Base-by-base conservation (phyloP, 2,113 vertebrate species). In the Echinops telfairi region DNA sequence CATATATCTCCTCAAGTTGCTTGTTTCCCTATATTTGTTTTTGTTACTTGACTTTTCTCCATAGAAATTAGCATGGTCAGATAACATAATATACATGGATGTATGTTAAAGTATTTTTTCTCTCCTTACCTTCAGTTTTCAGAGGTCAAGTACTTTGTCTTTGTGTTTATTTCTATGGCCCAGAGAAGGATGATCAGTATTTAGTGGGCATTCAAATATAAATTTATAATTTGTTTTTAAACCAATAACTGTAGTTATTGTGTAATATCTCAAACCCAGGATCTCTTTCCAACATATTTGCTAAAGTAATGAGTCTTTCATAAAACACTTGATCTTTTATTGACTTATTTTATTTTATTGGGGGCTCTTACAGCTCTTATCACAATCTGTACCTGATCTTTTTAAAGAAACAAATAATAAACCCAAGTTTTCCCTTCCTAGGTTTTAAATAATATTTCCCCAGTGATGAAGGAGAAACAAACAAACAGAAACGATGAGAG, bases 31-130 rank as follows among this genome's bases (percentile, higher is more conserved):
- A 11, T 85, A 60, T 14, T 9, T 2, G 20, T 14, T 75, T 82
- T 43, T 57, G 64, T 64, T 83, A 31, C 2, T 87, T 83, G 27
- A 38, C 77, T 76, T 43, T 47, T 58, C 36, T 47, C 19, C 16
- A 73, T 62, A 77, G 71, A 84, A 64, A 36, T 47, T 38, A 36
- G 2, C 20, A 64, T 89, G 27, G 77, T 68, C 29, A 78, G 25
- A 87, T 25, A 88, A 15, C 47, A 27, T 66, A 14, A 29, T 36
- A 90, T 38, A 29, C 10, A 77, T 85, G 60, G 14, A 86, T 89
- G 73, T 43, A 86, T 92, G 11, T 73, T 86, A 86, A 77, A 62
- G 58, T 76, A 23, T 23, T 85, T 85, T 79, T 95, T 84, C 25
- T 66, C 11, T 27, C 78, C 76, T 73, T 81, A 10, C 27, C 15